Evolutionary conservation across 2,113 vertebrate species (phyloP).

Genomic region (Scortum barcoo): DNA sequence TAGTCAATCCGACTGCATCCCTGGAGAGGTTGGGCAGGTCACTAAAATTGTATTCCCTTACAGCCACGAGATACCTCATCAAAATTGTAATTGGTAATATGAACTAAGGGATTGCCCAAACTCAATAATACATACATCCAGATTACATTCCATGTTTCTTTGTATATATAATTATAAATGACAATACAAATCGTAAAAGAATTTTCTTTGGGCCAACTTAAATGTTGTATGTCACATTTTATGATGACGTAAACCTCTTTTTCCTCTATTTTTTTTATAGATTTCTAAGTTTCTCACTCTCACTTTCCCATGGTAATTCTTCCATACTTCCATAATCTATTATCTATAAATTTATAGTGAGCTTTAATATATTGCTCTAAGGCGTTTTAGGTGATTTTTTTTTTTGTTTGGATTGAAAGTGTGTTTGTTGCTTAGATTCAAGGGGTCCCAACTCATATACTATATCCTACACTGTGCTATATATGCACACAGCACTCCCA

Average conservation of each 20-base stretch:
- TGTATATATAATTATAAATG: not conserved
- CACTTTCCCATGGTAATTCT: not conserved
- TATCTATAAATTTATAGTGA: not conserved
- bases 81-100: slow-evolving; percentile 65
- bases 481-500: slow-evolving; percentile 2
- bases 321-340: not conserved
- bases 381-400: too few relatives aligned
- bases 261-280: not conserved
- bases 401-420: not conserved
- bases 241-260: not conserved
- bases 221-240: not conserved
- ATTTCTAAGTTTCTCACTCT: not conserved
- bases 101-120: slow-evolving; percentile 57
- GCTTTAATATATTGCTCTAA: not conserved
- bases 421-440: not conserved
- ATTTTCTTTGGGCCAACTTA: not conserved
- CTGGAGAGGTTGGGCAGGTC: slow-evolving; percentile 21
- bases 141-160: slow-evolving; percentile 19
- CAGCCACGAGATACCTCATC: slow-evolving; percentile 60
- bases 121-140: slow-evolving; percentile 44
- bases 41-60: slow-evolving; percentile 56
- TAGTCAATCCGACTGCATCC: slow-evolving; percentile 25
- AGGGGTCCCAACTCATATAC: not conserved
- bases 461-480: not conserved
- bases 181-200: not conserved